A percentile compares a stretch with the other conserved stretches of the same genome.
Conservation (phyloP, 2,113 vertebrate genomes). For the Lasiurus borealis region DNA sequence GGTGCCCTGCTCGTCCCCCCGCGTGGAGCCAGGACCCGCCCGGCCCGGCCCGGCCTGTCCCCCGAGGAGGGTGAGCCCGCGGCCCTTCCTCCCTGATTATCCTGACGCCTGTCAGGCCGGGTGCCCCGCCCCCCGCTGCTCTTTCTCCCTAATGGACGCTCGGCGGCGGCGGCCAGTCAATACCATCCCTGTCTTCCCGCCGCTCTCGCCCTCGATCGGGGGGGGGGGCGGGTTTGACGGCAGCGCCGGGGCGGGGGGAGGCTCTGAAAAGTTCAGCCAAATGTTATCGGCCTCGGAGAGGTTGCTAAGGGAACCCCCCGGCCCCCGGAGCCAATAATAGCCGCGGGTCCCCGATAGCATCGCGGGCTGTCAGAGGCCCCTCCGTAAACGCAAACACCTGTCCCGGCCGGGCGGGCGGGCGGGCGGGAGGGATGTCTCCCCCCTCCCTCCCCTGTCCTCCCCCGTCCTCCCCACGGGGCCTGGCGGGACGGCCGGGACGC, state of each 20-base stretch:
- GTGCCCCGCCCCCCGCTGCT: conserved; percentile 87
- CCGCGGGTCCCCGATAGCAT: conserved; percentile 93
- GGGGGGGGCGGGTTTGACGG: conserved; percentile 91
- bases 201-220: conserved; percentile 91
- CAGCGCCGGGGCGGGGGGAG: conserved; percentile 94
- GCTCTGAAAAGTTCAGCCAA: conserved; percentile 99
- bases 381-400: conserved; percentile 98
- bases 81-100: conserved; percentile 92
- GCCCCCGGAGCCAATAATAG: conserved; percentile 93
- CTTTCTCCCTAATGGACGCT: conserved; percentile 94
- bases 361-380: conserved; percentile 94
- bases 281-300: conserved; percentile 96
- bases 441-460: conserved; percentile 86
- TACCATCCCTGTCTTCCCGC: conserved; percentile 93
- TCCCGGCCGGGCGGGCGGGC: conserved; percentile 94
- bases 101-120: conserved; percentile 92
- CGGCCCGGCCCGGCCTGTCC: conserved; percentile 75
- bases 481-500: conserved; percentile 93
- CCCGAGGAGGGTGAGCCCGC: conserved; percentile 87
- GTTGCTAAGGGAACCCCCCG: conserved; percentile 91
- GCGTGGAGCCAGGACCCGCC: conserved; percentile 83
- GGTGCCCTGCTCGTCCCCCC: conserved; percentile 82
- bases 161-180: conserved; percentile 92
- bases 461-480: conserved; percentile 93
- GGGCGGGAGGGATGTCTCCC: conserved; percentile 89